phyloP scores from a whole-genome alignment of 1,140 invertebrate species.

The Plectrocnemia conspersa region DNA sequence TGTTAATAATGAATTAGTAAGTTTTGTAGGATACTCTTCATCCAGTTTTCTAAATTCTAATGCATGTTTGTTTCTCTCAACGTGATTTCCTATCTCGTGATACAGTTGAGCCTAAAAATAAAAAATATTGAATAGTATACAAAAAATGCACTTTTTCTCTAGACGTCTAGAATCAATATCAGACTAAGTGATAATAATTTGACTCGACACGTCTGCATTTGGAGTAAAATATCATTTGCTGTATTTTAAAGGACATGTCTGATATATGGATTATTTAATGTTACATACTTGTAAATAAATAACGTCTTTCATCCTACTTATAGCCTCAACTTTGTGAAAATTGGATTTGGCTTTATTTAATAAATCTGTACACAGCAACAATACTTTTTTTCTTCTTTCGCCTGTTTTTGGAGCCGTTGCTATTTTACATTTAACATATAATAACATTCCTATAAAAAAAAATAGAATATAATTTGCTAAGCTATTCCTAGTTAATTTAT shows the following conservation, averaged over 20 bases:
- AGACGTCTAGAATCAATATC: no score
- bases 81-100: slow-evolving; percentile 60
- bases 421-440: slow-evolving; percentile 64
- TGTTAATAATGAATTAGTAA: slow-evolving; percentile 43
- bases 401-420: slow-evolving; percentile 54
- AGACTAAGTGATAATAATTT: no score
- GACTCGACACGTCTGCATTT: no score
- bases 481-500: slow-evolving; percentile 8
- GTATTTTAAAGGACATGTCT: no score
- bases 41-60: slow-evolving; percentile 66
- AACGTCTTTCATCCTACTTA: slow-evolving; percentile 65
- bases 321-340: slow-evolving; percentile 70
- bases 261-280: no score
- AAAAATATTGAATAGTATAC: not conserved
- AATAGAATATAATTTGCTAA: slow-evolving; percentile 9
- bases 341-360: slow-evolving; percentile 61
- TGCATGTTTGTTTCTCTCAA: slow-evolving; percentile 67
- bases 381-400: slow-evolving; percentile 50
- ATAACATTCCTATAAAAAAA: slow-evolving; percentile 48
- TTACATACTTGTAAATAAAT: slow-evolving; percentile 60
- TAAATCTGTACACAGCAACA: slow-evolving; percentile 60
- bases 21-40: slow-evolving; percentile 57
- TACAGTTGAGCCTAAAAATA: slow-evolving; percentile 60
- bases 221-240: no score
- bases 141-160: no score